Conservation (phyloP, 1,140 invertebrate species). For the Bombus picipes region DNA sequence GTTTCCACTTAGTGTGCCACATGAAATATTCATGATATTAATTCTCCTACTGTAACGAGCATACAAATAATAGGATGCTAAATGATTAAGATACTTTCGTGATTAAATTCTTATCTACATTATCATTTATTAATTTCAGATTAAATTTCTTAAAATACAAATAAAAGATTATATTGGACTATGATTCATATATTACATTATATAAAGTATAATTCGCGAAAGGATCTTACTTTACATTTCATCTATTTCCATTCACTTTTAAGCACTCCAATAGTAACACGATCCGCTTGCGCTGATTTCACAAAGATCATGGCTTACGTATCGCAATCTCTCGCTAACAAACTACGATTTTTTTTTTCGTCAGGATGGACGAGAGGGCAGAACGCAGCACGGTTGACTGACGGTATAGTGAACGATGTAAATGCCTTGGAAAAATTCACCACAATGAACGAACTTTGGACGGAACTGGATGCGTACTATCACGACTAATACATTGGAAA, state of each 20-base stretch:
- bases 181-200: neutral
- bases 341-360: constrained; percentile 51
- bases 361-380: constrained; percentile 82
- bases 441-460: constrained; percentile 56
- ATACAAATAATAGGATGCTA: neutral
- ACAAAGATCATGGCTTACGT: constrained; percentile 15
- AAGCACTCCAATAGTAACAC: constrained; percentile 17
- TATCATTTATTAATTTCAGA: neutral
- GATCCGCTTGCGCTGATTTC: constrained; percentile 8
- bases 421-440: constrained; percentile 62
- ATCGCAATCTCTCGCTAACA: constrained; percentile 9
- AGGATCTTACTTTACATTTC: neutral
- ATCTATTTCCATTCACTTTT: neutral
- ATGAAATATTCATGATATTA: neutral
- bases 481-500: constrained; percentile 23
- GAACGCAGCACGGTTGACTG: constrained; percentile 80
- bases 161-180: too few relatives aligned
- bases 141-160: neutral
- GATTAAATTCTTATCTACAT: neutral
- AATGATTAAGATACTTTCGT: neutral
- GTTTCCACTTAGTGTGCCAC: neutral
- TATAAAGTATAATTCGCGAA: neutral
- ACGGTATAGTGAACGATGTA: constrained; percentile 73
- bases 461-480: constrained; percentile 54
- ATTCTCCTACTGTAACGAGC: neutral